These are phyloP conservation scores for Didymodactylos carnosus DNA, from an alignment of 2,888 invertebrate genomes.

Conservation along the genomic window DNA sequence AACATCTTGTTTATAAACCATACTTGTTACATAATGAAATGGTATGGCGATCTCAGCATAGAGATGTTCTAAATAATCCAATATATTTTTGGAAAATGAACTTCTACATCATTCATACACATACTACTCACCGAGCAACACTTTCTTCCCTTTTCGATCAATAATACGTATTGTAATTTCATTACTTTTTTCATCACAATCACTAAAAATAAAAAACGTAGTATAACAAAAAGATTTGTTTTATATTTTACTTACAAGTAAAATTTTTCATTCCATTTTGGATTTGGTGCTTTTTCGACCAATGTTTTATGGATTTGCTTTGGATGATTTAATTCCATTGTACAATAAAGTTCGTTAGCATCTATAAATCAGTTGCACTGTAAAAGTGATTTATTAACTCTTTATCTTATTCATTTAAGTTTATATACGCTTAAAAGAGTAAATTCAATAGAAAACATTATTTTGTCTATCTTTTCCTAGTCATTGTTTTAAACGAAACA, in stretches of 20 bases:
- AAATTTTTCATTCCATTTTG: neutral
- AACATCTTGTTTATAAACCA: neutral
- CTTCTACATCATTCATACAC: no score
- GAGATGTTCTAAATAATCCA: no score
- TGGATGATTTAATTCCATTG: neutral
- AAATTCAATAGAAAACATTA: neutral
- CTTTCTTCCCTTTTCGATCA: neutral
- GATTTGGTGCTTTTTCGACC: neutral
- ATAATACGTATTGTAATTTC: neutral
- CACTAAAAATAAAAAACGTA: neutral
- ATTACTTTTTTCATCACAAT: neutral
- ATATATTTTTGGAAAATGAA: no score
- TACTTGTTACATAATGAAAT: neutral
- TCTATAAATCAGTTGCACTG: no score
- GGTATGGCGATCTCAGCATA: neutral
- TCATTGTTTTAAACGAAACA: no score
- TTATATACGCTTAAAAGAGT: no score
- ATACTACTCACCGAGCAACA: no score
- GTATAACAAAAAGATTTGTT: neutral
- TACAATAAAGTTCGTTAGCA: neutral
- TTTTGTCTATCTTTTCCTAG: no score
- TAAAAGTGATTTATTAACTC: no score
- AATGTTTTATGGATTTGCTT: neutral
- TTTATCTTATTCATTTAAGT: no score
- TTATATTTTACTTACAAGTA: no score